Percentiles rank a stretch among this genome's conserved stretches.
Conservation (phyloP, 2,797 vertebrate genomes). For the Pseudochaenichthys georgianus region DNA sequence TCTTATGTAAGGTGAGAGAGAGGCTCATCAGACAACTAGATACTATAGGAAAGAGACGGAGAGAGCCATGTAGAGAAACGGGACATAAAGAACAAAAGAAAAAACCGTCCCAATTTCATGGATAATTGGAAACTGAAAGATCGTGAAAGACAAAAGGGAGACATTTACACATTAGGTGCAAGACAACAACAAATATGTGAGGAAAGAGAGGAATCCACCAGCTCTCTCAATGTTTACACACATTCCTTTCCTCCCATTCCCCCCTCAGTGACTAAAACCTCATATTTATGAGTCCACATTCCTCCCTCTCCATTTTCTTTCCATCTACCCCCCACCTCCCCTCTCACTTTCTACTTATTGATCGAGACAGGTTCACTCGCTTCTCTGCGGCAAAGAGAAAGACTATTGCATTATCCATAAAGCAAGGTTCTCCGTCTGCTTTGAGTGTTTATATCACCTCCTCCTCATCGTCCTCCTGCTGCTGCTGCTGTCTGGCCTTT, state of each 20-base stretch:
- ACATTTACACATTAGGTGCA: slow-evolving; percentile 31
- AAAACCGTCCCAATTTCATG: slow-evolving; percentile 16
- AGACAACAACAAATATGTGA: slow-evolving; percentile 42
- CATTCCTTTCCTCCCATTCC: slow-evolving; percentile 38
- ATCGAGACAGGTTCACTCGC: slow-evolving; percentile 39
- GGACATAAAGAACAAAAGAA: slow-evolving; percentile 9
- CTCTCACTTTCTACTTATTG: slow-evolving; percentile 43
- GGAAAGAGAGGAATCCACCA: slow-evolving; percentile 44
- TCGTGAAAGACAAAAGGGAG: slow-evolving; percentile 12
- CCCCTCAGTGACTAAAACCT: slow-evolving; percentile 49
- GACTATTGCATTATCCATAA: slow-evolving; percentile 58
- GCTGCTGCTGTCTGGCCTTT: slow-evolving; percentile 5
- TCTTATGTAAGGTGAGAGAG: slow-evolving; percentile 61
- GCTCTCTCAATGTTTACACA: slow-evolving; percentile 29
- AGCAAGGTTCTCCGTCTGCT: slow-evolving; percentile 43
- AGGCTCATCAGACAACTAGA: slow-evolving; percentile 1
- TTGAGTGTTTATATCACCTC: slow-evolving; percentile 36
- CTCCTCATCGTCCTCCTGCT: slow-evolving; percentile 9
- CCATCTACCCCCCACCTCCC: slow-evolving; percentile 4
- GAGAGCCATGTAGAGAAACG: slow-evolving; percentile 1
- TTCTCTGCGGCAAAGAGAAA: slow-evolving; percentile 46
- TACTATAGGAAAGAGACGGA: not conserved
- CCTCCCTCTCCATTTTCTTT: slow-evolving; percentile 40
- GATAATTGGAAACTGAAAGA: slow-evolving; percentile 17
- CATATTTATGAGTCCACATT: slow-evolving; percentile 64